Evolutionary conservation across 2,797 vertebrate species (phyloP), one percentile per base, ranked within the genome.

Genomic region (Phalanger gymnotis): DNA sequence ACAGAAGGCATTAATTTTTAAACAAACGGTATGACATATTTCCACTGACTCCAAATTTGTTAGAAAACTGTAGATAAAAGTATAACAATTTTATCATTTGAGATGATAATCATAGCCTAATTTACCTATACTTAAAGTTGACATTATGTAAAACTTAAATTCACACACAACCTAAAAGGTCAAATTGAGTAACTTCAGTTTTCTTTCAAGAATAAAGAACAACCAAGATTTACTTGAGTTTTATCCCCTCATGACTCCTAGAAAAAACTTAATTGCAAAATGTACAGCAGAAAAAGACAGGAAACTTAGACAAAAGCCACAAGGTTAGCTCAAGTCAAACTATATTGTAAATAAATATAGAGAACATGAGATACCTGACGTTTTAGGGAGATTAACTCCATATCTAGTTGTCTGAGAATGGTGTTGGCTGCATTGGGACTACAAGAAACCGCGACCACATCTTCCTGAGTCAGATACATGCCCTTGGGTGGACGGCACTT

Each of bases 381-480:
- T 98, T 99, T 99, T 96, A 99, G 99, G 6, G 99, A 99, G 98
- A 99, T 99, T 98, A 99, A 98, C 98, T 99, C 99, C 99, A 99
- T 99, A 98, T 99, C 99, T 98, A 99, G 99, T 97, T 99, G 99
- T 91, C 99, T 99, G 93, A 99, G 99, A 95, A 99, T 99, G 34
- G 99, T 99, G 98, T 99, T 99, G 97, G 99, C 99, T 40, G 99
- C 99, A 40, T 99, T 99, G 97, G 99, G 98, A 95, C 99, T 99
- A 98, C 99, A 99, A 98, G 99, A 99, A 90, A 99, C 99, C 2
- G 99, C 99, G 98, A 99, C 99, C 95, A 99, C 99, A 92, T 99
- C 99, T 98, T 99, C 99, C 98, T 99, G 99, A 91, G 99, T 99
- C 98, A 99, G 98, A 98, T 99, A 99, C 99, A 99, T 99, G 99